Percentiles rank a stretch among this genome's conserved stretches.
These are phyloP conservation scores for Anas platyrhynchos DNA, from an alignment of 2,113 vertebrate genomes.

Conservation along the genomic window DNA sequence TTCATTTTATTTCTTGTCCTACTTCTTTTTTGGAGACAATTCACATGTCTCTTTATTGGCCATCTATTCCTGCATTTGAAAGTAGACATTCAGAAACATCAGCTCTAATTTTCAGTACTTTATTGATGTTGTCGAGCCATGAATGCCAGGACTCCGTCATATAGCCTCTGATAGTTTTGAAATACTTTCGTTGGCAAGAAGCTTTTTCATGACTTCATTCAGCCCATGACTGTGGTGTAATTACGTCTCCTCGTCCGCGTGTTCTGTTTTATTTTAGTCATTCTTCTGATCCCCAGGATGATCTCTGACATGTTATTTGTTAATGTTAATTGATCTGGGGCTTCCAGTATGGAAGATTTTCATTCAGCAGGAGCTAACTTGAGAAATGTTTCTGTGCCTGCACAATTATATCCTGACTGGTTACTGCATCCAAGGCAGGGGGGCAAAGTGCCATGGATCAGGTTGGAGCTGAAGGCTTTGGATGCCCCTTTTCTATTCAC, in stretches of 20 bases:
- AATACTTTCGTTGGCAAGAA: slow-evolving; percentile 57
- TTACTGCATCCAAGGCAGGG: background rate
- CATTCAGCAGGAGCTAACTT: background rate
- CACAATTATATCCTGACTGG: background rate
- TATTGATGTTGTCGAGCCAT: background rate
- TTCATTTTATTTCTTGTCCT: background rate
- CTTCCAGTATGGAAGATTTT: background rate
- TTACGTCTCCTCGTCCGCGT: slow-evolving; percentile 54
- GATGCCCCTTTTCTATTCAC: background rate
- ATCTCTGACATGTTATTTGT: slow-evolving; percentile 49
- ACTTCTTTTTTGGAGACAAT: background rate
- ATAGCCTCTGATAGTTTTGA: slow-evolving; percentile 40
- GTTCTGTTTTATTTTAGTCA: slow-evolving; percentile 66
- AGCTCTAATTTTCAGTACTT: background rate
- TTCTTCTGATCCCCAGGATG: slow-evolving; percentile 43
- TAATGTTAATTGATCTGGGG: slow-evolving; percentile 30
- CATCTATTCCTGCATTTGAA: background rate
- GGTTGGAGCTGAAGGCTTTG: background rate
- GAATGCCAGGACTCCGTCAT: slow-evolving; percentile 20
- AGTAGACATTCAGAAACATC: background rate
- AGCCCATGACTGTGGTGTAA: slow-evolving; percentile 64
- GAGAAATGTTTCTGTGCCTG: background rate
- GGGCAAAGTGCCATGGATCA: fast-evolving
- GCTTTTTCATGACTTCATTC: slow-evolving; percentile 65
- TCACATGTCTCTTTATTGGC: background rate